Percentiles rank a stretch among this genome's conserved stretches.
These are phyloP conservation scores for Heterocephalus glaber DNA, from an alignment of 2,113 vertebrate species.

Conservation along the genomic window DNA sequence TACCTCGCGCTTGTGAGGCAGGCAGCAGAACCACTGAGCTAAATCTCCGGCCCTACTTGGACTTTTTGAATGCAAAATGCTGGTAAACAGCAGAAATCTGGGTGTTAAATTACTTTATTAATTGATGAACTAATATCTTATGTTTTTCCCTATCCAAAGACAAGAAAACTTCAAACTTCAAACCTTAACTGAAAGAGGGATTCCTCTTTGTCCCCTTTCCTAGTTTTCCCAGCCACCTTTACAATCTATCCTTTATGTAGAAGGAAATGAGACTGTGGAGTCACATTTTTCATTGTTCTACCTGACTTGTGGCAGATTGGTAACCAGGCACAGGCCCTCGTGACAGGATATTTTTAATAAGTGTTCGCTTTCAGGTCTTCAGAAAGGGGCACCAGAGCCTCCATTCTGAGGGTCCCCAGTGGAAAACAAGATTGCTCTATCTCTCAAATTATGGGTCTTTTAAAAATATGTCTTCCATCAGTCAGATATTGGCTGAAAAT, in stretches of 20 bases:
- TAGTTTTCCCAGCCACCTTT: neutral
- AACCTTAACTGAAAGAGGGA: conserved; percentile 58
- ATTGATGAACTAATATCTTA: neutral
- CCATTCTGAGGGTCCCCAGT: conserved; percentile 37
- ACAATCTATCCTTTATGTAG: conserved; percentile 61
- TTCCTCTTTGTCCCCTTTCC: conserved; percentile 37
- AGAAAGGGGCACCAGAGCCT: conserved; percentile 15
- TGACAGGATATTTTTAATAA: conserved; percentile 31
- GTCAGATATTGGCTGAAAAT: conserved; percentile 58
- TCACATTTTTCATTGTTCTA: neutral
- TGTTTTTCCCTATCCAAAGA: neutral
- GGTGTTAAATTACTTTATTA: neutral
- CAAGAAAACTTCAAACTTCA: neutral
- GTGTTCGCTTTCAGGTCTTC: conserved; percentile 55
- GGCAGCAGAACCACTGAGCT: too few species aligned
- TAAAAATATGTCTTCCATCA: conserved; percentile 69
- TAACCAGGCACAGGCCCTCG: neutral
- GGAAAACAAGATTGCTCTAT: conserved; percentile 33
- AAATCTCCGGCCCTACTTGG: too few species aligned
- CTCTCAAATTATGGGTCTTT: conserved; percentile 45
- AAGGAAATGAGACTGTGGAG: conserved; percentile 58
- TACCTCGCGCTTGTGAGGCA: too few species aligned
- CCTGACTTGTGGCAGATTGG: conserved; percentile 64
- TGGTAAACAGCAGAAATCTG: neutral
- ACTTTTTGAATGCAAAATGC: neutral